Base-by-base conservation (phyloP, 1,140 invertebrate species). In the Sesamia nonagrioides region DNA sequence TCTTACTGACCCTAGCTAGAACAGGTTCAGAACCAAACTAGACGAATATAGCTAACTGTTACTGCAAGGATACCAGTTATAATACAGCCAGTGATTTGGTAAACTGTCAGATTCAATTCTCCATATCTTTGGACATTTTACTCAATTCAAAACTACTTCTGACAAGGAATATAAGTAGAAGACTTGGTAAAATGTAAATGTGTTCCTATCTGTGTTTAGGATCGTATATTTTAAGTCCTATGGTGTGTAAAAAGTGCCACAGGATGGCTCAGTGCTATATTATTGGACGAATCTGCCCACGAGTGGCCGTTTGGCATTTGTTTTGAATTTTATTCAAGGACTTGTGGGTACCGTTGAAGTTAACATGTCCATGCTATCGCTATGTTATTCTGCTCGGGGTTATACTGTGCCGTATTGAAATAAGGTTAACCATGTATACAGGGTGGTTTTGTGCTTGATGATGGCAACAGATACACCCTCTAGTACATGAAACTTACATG, bases 281-380 rank as follows among this genome's bases (percentile, higher is more conserved):
- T 68, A 69, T 69, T 69, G 42, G 66, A 9, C 21, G 42, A 33
- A 48, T 69, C 66, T 69, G 66, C 66, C 66, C 66, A 69, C 66
- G 42, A 27, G 5, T 50, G 8, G 66, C 0, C 42, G 42, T 33
- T 69, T 69, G 40, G 42, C 66, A 6, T 69, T 69, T 69, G 42
- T 69, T 69, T 69, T 50, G 42, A 18, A 69, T 69, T 69, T 69
- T 69, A 69, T 69, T 50, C 15, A 17, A 33, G 4, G 42, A 50
- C n/a, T 27, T 13, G 7, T 2, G 2, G 13, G 66, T 69, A 27
- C 66, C 66, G 66, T 69, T 69, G 42, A 0, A 69, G 18, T 33
- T 69, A 69, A 50, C 54, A 18, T 48, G 37, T n/a, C 37, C 7
- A 37, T 37, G 37, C n/a, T n/a, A n/a, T n/a, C n/a, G 18, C 40